phyloP scores from a whole-genome alignment of 2,888 invertebrate species.

The Gisinianus flammeolus region DNA sequence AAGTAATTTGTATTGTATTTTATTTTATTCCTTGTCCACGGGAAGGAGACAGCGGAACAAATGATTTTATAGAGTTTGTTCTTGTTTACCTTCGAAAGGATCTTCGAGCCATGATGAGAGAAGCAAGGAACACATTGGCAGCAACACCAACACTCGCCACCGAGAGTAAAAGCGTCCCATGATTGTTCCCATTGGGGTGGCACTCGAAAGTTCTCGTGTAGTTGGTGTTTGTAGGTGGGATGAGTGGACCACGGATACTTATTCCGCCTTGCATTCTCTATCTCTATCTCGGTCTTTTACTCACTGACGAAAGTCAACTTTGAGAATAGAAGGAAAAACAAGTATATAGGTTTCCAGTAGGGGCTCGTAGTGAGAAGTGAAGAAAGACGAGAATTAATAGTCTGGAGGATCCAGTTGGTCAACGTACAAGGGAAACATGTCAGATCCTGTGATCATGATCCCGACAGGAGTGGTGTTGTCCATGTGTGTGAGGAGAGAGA shows the following conservation, averaged over 20 bases:
- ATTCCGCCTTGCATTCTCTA: conserved; percentile 37
- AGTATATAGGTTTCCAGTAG: not conserved
- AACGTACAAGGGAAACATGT: no score
- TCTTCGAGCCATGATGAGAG: conserved; percentile 77
- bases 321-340: not conserved
- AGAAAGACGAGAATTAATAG: no score
- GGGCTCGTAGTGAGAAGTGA: no score
- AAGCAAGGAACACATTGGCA: conserved; percentile 81
- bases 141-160: conserved; percentile 64
- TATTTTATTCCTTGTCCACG: no score
- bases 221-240: conserved; percentile 49
- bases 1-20: no score
- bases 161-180: conserved; percentile 67
- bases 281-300: not conserved
- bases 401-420: no score
- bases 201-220: conserved; percentile 70
- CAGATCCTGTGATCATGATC: not conserved
- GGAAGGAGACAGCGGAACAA: not conserved
- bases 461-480: not conserved
- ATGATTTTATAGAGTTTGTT: not conserved
- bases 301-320: no score
- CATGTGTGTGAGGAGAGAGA: not conserved
- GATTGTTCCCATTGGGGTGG: conserved; percentile 78
- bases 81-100: conserved; percentile 76
- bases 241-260: conserved; percentile 35